Percentiles rank a stretch among this genome's conserved stretches.
Evolutionary conservation across 2,113 vertebrate genomes (phyloP).

Genomic region (Sylvietta virens): DNA sequence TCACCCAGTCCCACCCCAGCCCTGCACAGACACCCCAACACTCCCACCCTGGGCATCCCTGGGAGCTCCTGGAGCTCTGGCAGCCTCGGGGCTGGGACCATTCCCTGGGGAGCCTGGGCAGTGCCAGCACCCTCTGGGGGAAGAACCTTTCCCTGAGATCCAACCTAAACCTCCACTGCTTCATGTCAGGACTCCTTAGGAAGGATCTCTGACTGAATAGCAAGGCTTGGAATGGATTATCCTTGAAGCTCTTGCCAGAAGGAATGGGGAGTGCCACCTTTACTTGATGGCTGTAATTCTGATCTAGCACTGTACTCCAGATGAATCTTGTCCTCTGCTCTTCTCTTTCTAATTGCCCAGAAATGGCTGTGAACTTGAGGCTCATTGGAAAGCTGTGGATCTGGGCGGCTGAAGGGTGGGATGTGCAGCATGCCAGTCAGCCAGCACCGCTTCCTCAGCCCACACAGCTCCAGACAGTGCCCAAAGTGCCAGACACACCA

Average conservation of each 20-base stretch:
- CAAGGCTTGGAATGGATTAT: background rate
- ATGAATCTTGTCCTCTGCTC: background rate
- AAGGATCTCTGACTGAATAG: background rate
- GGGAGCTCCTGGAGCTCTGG: background rate
- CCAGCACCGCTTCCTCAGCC: background rate
- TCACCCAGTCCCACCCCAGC: accelerated
- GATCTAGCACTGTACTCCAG: background rate
- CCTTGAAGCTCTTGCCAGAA: background rate
- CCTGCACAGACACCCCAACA: background rate
- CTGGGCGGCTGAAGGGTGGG: background rate
- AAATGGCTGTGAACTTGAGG: background rate
- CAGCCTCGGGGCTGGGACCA: background rate
- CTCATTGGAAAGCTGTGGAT: background rate
- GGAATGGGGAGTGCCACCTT: background rate
- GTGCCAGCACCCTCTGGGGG: background rate
- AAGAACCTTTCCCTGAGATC: accelerated
- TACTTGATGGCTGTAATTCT: background rate
- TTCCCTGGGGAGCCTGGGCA: background rate
- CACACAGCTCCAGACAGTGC: background rate
- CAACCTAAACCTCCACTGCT: background rate
- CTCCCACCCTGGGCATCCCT: background rate
- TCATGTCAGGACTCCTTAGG: background rate
- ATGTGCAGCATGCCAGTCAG: background rate
- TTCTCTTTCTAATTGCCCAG: background rate
- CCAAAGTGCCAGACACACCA: background rate